Conservation (phyloP, 2,888 invertebrate genomes). For the Eucera pruinosa region DNA sequence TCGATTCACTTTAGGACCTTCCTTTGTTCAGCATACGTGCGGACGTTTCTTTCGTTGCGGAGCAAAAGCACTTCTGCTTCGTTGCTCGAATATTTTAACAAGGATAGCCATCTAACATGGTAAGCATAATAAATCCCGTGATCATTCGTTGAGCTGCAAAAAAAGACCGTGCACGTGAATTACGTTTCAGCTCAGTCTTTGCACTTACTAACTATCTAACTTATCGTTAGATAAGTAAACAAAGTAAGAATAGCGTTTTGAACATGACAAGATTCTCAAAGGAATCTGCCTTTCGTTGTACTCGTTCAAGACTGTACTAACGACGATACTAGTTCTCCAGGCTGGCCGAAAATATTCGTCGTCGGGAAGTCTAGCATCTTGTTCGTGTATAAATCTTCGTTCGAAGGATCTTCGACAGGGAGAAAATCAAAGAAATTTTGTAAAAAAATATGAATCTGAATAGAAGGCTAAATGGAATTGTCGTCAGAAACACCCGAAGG, state of each 20-base stretch:
- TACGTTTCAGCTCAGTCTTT: constrained; percentile 4
- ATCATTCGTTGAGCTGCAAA: neutral
- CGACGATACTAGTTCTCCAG: neutral
- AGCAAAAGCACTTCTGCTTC: constrained; percentile 2
- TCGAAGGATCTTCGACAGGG: neutral
- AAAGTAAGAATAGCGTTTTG: neutral
- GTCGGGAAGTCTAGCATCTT: neutral
- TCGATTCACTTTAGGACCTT: constrained; percentile 30
- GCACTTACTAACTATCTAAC: too few relatives aligned
- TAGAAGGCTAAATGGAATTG: constrained; percentile 5
- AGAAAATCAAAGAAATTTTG: neutral
- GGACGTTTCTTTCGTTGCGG: constrained; percentile 30
- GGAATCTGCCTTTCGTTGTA: constrained; percentile 6
- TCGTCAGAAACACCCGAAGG: constrained; percentile 16
- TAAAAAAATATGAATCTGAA: neutral
- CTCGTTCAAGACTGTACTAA: constrained; percentile 13
- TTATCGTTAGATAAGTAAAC: neutral
- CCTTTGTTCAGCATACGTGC: constrained; percentile 25
- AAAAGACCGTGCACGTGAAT: constrained; percentile 8
- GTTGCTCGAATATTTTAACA: neutral
- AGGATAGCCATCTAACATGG: neutral
- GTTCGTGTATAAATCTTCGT: neutral
- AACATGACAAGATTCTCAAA: too few relatives aligned
- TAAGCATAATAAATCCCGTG: neutral
- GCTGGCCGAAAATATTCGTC: neutral